Conservation (phyloP, 2,888 invertebrate species). For the Limnephilus rhombicus region DNA sequence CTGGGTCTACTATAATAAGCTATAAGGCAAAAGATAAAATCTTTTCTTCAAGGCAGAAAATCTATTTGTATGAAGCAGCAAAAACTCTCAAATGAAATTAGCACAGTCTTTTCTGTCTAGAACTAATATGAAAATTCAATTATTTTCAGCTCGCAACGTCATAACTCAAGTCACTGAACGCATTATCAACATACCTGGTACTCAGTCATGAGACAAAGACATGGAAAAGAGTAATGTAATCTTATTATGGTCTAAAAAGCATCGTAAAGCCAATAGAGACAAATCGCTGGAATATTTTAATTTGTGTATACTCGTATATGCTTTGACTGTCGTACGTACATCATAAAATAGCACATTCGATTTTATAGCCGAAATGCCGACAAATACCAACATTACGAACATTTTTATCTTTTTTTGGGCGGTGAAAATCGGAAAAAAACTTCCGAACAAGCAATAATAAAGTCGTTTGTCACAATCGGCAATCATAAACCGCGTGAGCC, state of each 20-base stretch:
- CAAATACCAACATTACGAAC: background rate
- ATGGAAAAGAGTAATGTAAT: no score
- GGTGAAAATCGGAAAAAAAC: constrained; percentile 24
- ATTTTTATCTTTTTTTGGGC: constrained; percentile 14
- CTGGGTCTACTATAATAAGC: no score
- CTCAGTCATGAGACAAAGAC: no score
- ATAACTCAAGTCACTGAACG: no score
- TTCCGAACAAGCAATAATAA: constrained; percentile 32
- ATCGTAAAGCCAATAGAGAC: background rate
- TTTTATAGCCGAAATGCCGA: background rate
- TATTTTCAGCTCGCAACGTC: no score
- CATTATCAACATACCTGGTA: no score
- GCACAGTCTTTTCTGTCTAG: no score
- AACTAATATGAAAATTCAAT: no score
- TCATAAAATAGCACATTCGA: background rate
- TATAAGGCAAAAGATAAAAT: no score
- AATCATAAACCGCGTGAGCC: constrained; percentile 21
- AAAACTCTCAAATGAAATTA: no score
- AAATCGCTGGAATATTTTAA: background rate
- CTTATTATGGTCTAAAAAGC: background rate
- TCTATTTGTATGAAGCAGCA: no score
- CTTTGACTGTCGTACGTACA: background rate
- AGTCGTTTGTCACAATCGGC: constrained; percentile 33
- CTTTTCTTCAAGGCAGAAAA: no score
- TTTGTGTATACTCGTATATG: background rate